Evolutionary conservation across 2,113 vertebrate genomes (phyloP), one percentile per base, ranked within the genome.

Genomic region (Polypterus senegalus): DNA sequence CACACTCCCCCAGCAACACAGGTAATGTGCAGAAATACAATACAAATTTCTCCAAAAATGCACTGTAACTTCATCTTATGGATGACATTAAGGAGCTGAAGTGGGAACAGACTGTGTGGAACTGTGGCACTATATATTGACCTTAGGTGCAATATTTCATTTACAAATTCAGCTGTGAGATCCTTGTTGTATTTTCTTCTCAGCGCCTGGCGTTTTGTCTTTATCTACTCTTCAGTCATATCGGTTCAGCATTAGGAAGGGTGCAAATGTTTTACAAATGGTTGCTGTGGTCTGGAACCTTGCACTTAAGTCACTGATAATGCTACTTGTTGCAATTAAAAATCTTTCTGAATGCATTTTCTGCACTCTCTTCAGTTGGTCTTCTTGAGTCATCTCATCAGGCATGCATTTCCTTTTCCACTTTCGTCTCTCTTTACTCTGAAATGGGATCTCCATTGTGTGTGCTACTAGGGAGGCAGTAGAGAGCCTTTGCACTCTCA

Each of bases 381-480:
- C 59, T 43, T 65, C 59, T 61, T 48, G 5, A 4, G 11, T 63
- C 47, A 9, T 54, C 51, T n/a, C n/a, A n/a, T n/a, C n/a, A n/a
- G n/a, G n/a, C n/a, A n/a, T n/a, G n/a, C n/a, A n/a, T n/a, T n/a
- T n/a, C n/a, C n/a, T n/a, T n/a, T n/a, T n/a, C n/a, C n/a, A n/a
- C n/a, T n/a, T n/a, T n/a, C n/a, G n/a, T n/a, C n/a, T n/a, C n/a
- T n/a, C n/a, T n/a, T n/a, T n/a, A n/a, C n/a, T n/a, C n/a, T n/a
- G n/a, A n/a, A n/a, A n/a, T n/a, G n/a, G n/a, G n/a, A n/a, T n/a
- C n/a, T n/a, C n/a, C n/a, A n/a, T n/a, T n/a, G n/a, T n/a, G n/a
- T n/a, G n/a, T n/a, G n/a, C n/a, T n/a, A n/a, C n/a, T n/a, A n/a
- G 62, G 66, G 54, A 57, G 60, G 57, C 62, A 67, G 51, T 63